Base-by-base conservation (phyloP, 2,888 invertebrate species). In the Tenthredo livida region DNA sequence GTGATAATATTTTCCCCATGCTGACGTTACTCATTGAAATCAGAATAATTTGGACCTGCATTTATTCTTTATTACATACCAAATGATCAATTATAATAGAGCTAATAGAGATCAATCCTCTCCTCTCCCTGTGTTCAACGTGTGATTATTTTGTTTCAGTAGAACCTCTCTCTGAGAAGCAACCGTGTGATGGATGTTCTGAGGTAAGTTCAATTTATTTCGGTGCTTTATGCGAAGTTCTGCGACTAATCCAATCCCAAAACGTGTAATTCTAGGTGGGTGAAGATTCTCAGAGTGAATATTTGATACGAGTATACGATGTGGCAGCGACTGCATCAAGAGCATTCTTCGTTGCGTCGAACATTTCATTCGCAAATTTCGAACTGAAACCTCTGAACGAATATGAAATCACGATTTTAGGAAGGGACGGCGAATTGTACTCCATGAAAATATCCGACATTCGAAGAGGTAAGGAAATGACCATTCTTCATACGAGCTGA, bases 231-330 rank as follows among this genome's bases (percentile, higher is more conserved):
- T 29, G 9, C 17, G 15, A 33, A 29, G 15, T 67, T 29, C 15
- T 17, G 33, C 17, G 33, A 33, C 2, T 6, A 67, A 61, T 61
- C 7, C 33, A 0, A 67, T 67, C 17, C 4, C 1, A 6, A 29
- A 67, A 17, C 10, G 67, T 67, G 33, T 33, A 12, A 67, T 67
- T 67, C 33, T 17, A 67, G 67, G 5, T 17, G 67, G 12, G 4
- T 67, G 67, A 1, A 67, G 67, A 33, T 33, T 5, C 33, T 17
- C 67, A 12, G 29, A 67, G 15, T 25, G 12, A 17, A 33, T 67
- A 67, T 33, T 67, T 67, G 17, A 33, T 67, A 33, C 67, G 67
- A 67, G 67, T 33, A 7, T 25, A 67, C 67, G 67, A 67, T 33
- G 17, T 25, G 17, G 33, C 67, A 33, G 67, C 29, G 67, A 29